phyloP scores from a whole-genome alignment of 2,113 vertebrate species.

The Tauraco erythrolophus region DNA sequence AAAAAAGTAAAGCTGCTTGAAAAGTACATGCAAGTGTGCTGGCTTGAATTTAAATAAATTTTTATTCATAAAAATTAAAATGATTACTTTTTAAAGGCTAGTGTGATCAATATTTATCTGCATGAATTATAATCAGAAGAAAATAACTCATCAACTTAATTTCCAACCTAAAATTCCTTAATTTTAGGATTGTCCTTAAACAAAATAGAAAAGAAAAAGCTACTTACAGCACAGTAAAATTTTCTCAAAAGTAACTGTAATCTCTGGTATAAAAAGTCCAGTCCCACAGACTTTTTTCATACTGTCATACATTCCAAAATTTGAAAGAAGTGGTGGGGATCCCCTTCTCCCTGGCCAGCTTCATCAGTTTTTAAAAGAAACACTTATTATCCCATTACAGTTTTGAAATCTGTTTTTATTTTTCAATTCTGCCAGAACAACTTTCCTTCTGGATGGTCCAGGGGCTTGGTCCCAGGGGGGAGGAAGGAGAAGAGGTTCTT shows the following conservation, averaged over 20 bases:
- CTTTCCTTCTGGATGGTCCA: not conserved
- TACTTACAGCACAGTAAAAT: conserved; percentile 32
- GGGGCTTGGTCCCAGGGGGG: conserved; percentile 47
- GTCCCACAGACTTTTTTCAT: not conserved
- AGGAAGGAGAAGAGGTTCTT: not conserved
- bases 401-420: conserved; percentile 50
- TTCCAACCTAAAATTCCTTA: not conserved
- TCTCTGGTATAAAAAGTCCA: conserved; percentile 22
- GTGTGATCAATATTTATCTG: not conserved
- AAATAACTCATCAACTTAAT: not conserved
- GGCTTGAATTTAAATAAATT: not conserved
- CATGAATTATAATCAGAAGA: conserved; percentile 1
- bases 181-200: not conserved
- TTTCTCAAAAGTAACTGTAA: conserved; percentile 11
- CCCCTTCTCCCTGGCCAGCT: conserved; percentile 13
- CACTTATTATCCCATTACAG: not conserved
- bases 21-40: conserved; percentile 41
- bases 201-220: not conserved
- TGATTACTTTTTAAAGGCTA: conserved; percentile 7
- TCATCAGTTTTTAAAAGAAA: conserved; percentile 33
- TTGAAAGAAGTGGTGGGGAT: not conserved
- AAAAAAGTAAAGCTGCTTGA: conserved; percentile 28
- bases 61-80: conserved; percentile 30
- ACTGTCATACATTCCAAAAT: not conserved
- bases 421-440: conserved; percentile 16